Evolutionary conservation across 2,888 invertebrate genomes (phyloP), one percentile per base, ranked within the genome.

Genomic region (Drosophila incognita): DNA sequence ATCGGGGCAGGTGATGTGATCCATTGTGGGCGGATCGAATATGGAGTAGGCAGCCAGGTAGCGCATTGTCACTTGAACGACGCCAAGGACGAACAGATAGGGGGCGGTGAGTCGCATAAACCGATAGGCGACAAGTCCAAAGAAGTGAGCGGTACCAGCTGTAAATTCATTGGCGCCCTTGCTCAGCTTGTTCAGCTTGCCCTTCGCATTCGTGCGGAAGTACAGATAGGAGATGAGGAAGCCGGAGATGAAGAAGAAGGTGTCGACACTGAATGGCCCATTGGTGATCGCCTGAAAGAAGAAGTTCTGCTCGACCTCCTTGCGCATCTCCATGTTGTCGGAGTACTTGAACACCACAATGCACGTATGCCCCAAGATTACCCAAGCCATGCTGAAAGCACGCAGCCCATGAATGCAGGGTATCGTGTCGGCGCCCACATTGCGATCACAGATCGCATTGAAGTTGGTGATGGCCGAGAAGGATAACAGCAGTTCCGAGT

Each of bases 31-130:
- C 4, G 97, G 97, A 91, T 97, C 97, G 92, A 97, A 97, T 46
- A 97, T 96, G 0, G 97, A 96, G 92, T 96, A 96, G 88, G 95
- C 94, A 64, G 96, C 95, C 92, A 97, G 95, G 96, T 97, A 97
- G 90, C 96, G 96, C 96, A 97, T 97, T n/a, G 96, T 95, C 54
- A 98, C 95, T 92, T 97, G 96, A 24, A 97, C 96, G 54, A 97
- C 95, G 42, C 97, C 97, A 90, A 98, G 94, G 62, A 97, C 96
- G 92, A 96, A 97, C 91, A 97, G 94, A 92, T 97, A 97, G 0
- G 97, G 97, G 0, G 96, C 96, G 0, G 97, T 97, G 73, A 97
- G 93, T 83, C 96, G 95, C 75, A 96, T 95, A 91, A 96, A 96
- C 91, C 97, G 94, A 91, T 97, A 97, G 24, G 95, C 94, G 48